Evolutionary conservation across 2,797 vertebrate species (phyloP), one percentile per base, ranked within the genome.

Genomic region (Lepilemur ruficaudatus): DNA sequence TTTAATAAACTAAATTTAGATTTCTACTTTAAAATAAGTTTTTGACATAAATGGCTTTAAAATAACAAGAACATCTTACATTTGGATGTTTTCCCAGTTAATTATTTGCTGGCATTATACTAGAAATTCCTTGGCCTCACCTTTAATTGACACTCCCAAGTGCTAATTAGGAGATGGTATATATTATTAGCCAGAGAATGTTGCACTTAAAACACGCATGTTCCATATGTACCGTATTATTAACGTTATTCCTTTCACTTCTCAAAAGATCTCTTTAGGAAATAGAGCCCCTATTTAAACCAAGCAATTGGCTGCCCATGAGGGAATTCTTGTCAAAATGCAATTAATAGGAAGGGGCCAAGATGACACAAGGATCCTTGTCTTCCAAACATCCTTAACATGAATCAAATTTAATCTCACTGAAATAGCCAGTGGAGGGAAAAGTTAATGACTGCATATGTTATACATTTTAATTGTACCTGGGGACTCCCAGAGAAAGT

Each of bases 131-230:
- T 98, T 98, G 98, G 95, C 97, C 98, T 98, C 97, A 98, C 98
- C 98, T 98, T 98, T 98, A 83, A 97, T 82, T 79, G 97, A 98
- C 73, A 96, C 96, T 98, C 97, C 96, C 98, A 98, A 98, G 96
- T 98, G 98, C 98, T 98, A 98, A 98, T 98, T 98, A 98, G 97
- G 76, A 97, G 93, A 94, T 92, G 97, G 97, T 97, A 98, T 95
- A 97, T 88, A 97, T 97, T 97, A 92, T 97, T 97, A 98, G 96
- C 93, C 97, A 97, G n/a, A 96, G 65, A 94, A 95, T 83, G 89
- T 32, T 93, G 95, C 52, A 57, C 48, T 48, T 97, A 80, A 96
- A 97, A 97, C 94, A 98, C 48, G 20, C 89, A 38, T 92, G 69
- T 94, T 97, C 97, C 97, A 86, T 89, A 92, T 84, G 38, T 83